A percentile compares a stretch with the other conserved stretches of the same genome.
Conservation (phyloP, 92 coral and sea anemone species). For the Zoanthus sansibaricus region DNA sequence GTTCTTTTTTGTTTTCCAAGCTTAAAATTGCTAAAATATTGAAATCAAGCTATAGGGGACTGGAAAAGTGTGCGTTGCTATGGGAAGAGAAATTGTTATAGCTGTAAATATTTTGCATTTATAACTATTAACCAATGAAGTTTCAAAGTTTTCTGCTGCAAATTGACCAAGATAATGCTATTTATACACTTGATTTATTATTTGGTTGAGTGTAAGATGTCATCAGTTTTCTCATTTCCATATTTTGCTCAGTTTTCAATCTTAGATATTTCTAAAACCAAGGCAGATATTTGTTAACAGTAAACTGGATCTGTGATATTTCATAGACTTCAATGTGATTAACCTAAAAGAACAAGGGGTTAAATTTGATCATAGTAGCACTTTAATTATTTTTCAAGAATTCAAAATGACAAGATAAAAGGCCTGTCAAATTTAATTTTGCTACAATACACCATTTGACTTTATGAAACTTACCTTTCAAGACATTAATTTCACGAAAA, state of each 20-base stretch:
- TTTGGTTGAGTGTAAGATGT: neutral
- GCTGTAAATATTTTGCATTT: constrained; percentile 29
- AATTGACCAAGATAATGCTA: constrained; percentile 10
- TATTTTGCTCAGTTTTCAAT: constrained; percentile 42
- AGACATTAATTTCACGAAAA: neutral
- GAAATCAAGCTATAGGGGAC: neutral
- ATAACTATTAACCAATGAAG: constrained; percentile 38
- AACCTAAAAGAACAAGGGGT: constrained; percentile 17
- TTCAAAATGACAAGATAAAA: neutral
- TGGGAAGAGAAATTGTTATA: neutral
- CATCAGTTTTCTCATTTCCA: constrained; percentile 41
- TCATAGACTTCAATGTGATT: constrained; percentile 24
- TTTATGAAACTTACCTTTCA: neutral
- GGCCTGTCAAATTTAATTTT: neutral
- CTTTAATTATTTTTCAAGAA: neutral
- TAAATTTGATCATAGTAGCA: constrained; percentile 33
- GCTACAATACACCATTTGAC: neutral
- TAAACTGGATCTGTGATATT: constrained; percentile 25
- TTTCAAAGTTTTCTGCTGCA: constrained; percentile 14
- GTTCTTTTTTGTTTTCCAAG: too few species aligned
- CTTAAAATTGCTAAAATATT: constrained; percentile 26
- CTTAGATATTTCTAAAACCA: constrained; percentile 44
- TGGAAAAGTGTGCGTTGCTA: constrained; percentile 1
- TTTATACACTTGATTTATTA: constrained; percentile 13
- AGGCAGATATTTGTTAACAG: constrained; percentile 33